These are phyloP conservation scores for Thalassarche chlororhynchos DNA, from an alignment of 2,113 vertebrate species.

Conservation along the genomic window DNA sequence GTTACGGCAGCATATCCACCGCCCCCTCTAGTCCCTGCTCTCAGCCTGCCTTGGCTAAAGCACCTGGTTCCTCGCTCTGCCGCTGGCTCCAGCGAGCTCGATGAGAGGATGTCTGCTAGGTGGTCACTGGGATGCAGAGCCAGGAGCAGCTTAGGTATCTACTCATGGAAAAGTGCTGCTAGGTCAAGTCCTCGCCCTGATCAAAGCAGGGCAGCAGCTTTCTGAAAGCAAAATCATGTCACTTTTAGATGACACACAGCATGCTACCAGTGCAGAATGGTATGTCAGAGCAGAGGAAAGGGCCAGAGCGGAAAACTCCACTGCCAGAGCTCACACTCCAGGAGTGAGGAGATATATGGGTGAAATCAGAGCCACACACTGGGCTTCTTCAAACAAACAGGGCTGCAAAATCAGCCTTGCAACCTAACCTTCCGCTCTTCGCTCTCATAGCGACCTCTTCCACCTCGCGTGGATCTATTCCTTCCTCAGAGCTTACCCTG, in stretches of 20 bases:
- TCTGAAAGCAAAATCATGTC: not conserved
- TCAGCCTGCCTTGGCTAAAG: not conserved
- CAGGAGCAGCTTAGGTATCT: not conserved
- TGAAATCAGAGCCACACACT: not conserved
- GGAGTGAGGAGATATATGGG: not conserved
- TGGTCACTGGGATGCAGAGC: not conserved
- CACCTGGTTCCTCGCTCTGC: not conserved
- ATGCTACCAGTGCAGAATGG: accelerated
- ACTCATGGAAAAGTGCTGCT: not conserved
- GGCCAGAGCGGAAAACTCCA: not conserved
- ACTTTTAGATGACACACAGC: not conserved
- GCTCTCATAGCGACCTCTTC: not conserved
- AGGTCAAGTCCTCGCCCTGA: not conserved
- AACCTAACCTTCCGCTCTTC: not conserved
- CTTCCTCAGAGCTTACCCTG: not conserved
- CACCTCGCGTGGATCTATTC: not conserved
- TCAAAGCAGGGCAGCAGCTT: not conserved
- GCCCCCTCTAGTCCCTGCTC: not conserved
- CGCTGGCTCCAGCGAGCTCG: accelerated
- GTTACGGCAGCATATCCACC: not conserved
- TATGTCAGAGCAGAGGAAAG: not conserved
- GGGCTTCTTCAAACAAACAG: not conserved
- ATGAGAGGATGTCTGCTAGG: not conserved
- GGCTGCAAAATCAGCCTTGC: not conserved
- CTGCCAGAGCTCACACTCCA: not conserved